Evolutionary conservation across 2,888 invertebrate species (phyloP), one percentile per base, ranked within the genome.

Genomic region (Acleris cristana): DNA sequence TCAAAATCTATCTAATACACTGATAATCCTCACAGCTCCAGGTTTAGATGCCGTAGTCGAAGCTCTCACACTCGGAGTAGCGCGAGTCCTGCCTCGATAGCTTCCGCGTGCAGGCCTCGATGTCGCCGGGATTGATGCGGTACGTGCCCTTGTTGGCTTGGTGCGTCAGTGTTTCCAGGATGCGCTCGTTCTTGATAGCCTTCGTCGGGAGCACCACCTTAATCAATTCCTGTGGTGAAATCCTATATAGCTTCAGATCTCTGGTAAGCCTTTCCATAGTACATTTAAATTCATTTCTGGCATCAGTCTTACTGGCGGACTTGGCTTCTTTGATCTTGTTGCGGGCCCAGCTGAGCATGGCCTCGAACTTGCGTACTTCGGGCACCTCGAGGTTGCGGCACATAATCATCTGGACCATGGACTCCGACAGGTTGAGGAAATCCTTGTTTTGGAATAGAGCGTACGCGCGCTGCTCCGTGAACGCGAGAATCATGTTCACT

Each of bases 371-470:
- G 61, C 96, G 94, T 49, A 98, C 96, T 86, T 98, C 98, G 0
- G 96, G 95, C 58, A 98, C 96, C 81, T 97, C 97, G 72, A 98
- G 94, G 81, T 96, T 97, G n/a, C 98, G 95, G 86, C 96, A 96
- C 97, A 97, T 97, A 74, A 97, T 97, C 96, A 97, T 97, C 83
- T 97, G 97, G 21, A 98, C 98, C 97, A 98, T 98, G 5, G 98
- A 98, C 84, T 98, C 98, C 73, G 98, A 98, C 51, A 98, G 94
- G 73, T 96, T 96, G 10, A 98, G 94, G 83, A 97, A 98, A 82
- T 98, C 98, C 1, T 95, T 90, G 62, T 96, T 96, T 80, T 96
- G 96, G 87, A 98, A 98, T 64, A 98, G 93, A 75, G 96, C 96
- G 77, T 96, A 96, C 10, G 98, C 97, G 79, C 97, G 94, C 70